Base-by-base conservation (phyloP, 1,140 invertebrate species). In the Liolophura sinensis region DNA sequence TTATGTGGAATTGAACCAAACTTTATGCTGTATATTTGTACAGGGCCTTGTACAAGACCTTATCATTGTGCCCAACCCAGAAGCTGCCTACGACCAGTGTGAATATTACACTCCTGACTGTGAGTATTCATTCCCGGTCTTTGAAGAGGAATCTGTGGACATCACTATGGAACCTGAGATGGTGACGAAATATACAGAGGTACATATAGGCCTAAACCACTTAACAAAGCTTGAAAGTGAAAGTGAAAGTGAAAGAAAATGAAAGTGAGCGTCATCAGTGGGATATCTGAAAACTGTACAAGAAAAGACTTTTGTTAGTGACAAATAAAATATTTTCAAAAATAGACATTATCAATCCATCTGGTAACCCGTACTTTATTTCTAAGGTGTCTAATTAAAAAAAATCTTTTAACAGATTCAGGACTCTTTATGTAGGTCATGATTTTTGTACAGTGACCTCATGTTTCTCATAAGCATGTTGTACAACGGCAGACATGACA, bases 61-160 rank as follows among this genome's bases (percentile, higher is more conserved):
- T 58, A 86, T 89, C 71, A 88, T 95, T 49, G 87, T 90, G 31
- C 86, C 89, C 58, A 88, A 87, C 69, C 91, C 92, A 14, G 91
- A 93, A 74, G 88, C 90, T 54, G 92, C 92, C 0, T 94, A 92
- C 78, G 91, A 93, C 63, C 86, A 92, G 64, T 94, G 92, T 76
- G 82, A 85, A 0, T 73, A 75, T 50, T 89, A 89, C 74, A 88
- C 90, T 24, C 89, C 89, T 6, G 86, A 91, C 70, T 94, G 92
- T 76, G 73, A 82, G 49, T 40, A 60, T 14, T 76, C 82, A 4
- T 62, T 73, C 52, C 59, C 61, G 14, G 51, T 16, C 7, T n/a
- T 25, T 9, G 31, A 49, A 16, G 60, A 22, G 22, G 60, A 27
- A 50, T 18, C 22, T 20, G 14, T 60, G n/a, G 60, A 20, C 31